These are phyloP conservation scores for Cheilosia impressa DNA, from an alignment of 2,888 invertebrate genomes.

Conservation along the genomic window DNA sequence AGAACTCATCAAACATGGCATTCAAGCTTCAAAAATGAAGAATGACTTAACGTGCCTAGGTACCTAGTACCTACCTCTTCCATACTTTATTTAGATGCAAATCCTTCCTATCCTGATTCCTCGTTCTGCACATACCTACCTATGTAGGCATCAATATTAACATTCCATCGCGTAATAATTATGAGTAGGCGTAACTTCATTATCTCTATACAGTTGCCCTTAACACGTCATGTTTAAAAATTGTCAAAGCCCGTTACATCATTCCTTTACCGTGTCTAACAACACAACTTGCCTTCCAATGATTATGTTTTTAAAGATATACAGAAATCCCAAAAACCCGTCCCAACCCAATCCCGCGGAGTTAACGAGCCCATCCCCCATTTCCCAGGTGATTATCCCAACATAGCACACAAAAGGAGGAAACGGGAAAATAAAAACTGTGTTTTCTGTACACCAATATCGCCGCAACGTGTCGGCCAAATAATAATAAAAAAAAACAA, in stretches of 20 bases:
- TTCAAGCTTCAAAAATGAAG: too few relatives aligned
- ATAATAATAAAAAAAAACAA: background rate
- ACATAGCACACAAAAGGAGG: constrained; percentile 55
- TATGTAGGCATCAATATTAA: background rate
- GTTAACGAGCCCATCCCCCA: constrained; percentile 68
- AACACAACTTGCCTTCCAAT: background rate
- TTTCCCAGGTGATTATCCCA: constrained; percentile 68
- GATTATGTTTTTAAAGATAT: constrained; percentile 46
- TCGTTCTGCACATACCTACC: too few relatives aligned
- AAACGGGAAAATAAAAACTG: constrained; percentile 38
- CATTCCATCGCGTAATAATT: constrained; percentile 45
- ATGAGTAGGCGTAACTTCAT: constrained; percentile 10
- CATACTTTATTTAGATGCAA: too few relatives aligned
- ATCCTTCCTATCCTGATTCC: too few relatives aligned
- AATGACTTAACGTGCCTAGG: too few relatives aligned
- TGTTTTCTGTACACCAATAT: constrained; percentile 26
- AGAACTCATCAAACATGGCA: too few relatives aligned
- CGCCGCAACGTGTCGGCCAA: constrained; percentile 33
- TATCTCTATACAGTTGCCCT: constrained; percentile 1
- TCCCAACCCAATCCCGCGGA: constrained; percentile 42
- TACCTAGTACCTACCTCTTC: too few relatives aligned
- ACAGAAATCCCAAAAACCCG: background rate
- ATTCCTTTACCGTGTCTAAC: constrained; percentile 10
- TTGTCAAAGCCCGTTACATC: constrained; percentile 59
- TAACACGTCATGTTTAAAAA: background rate